Evolutionary conservation across 2,888 invertebrate species (phyloP), one percentile per base, ranked within the genome.

Genomic region (Leucoptera coffeella): DNA sequence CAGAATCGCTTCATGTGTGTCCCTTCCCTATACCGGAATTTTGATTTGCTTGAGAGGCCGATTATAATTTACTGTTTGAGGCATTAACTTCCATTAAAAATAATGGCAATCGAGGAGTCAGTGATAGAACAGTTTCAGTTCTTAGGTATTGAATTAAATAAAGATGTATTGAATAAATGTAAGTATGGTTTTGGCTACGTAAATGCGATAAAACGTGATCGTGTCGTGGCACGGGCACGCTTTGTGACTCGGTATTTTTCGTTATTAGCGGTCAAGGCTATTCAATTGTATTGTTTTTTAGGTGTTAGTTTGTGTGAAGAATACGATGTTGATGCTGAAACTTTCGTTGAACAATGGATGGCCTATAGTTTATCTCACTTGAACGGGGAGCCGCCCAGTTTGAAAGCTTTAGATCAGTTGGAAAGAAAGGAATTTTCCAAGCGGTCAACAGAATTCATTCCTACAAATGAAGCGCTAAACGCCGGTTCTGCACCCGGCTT

Each of bases 281-380:
- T n/a, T n/a, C n/a, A n/a, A n/a, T n/a, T n/a, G n/a, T n/a, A n/a
- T n/a, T n/a, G n/a, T n/a, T n/a, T n/a, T 23, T 23, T 25, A 69
- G 69, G 82, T 75, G 64, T 78, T 42, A 78, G 77, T 49, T 57
- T 86, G 36, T 83, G 85, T 46, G 51, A 64, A 34, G 69, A 67
- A 27, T 78, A 85, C 47, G 58, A 73, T 39, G 55, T 85, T 26
- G 72, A 72, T 35, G 78, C 82, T 20, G 81, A 80, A 45, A 78
- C 79, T 41, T 78, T 87, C 38, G 82, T 79, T 27, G 81, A 84
- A 46, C 75, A 79, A 64, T 89, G 87, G 87, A 75, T 83, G 61
- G 85, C 87, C 12, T 88, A 78, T 49, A 79, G 80, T 39, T 61
- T 81, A 29, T 80, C 83, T 15, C 59, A 79, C 44, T 54, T 78